Base-by-base conservation (phyloP, 2,888 invertebrate species). In the Nemapogon koenigi region DNA sequence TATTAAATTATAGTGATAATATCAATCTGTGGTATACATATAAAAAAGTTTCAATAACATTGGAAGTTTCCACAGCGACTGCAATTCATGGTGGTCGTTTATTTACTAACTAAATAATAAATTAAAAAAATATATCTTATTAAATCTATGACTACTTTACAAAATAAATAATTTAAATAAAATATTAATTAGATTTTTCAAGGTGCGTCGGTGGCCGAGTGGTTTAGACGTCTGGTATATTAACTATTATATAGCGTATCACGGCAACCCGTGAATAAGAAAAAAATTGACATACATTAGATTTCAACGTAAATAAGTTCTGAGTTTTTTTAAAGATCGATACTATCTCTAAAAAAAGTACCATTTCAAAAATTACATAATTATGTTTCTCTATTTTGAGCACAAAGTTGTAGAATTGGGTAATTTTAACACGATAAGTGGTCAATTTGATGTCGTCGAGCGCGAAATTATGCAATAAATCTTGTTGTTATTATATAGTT, bases 381-480 rank as follows among this genome's bases (percentile, higher is more conserved):
- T 51, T 46, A 45, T n/a, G n/a, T n/a, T n/a, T n/a, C n/a, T n/a
- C n/a, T n/a, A n/a, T n/a, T n/a, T n/a, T n/a, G n/a, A n/a, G n/a
- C n/a, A n/a, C n/a, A n/a, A n/a, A n/a, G n/a, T n/a, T n/a, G n/a
- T n/a, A 49, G 59, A 64, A 62, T 60, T 59, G 57, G 50, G 46
- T 57, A 66, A 63, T 66, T 62, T 60, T 50, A 49, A 43, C 43
- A 46, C 45, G 40, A 59, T 33, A 33, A 67, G 65, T 65, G 65
- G 46, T 49, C 71, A 71, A 68, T 73, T 70, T 64, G 51, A 52
- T 46, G 46, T 44, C 50, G 47, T 49, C 49, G 57, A 61, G 59
- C 25, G 62, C 62, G 60, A 58, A 49, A 57, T 58, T 56, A 48
- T 49, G 56, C 47, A 50, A 61, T 69, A 64, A 68, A 65, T 68